Percentiles rank a stretch among this genome's conserved stretches.
Conservation (phyloP, 1,140 invertebrate genomes). For the Parapsyche elsis region DNA sequence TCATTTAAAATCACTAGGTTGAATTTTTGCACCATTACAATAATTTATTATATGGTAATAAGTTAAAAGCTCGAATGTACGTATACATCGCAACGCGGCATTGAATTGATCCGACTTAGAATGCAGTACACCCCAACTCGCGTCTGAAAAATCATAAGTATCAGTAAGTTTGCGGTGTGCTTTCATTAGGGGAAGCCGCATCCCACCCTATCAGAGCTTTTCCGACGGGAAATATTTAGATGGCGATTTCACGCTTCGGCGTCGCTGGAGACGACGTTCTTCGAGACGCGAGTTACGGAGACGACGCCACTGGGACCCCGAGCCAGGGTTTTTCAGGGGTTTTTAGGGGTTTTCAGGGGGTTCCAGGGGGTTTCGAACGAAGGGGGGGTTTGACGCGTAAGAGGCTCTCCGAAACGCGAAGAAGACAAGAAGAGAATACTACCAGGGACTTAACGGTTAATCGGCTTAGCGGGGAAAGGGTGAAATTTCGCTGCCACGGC, state of each 20-base stretch:
- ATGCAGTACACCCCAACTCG: too few species aligned
- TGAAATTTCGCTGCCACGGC: constrained; percentile 51
- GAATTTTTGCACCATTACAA: too few species aligned
- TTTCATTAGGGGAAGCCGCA: constrained; percentile 49
- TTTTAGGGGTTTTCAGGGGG: not conserved
- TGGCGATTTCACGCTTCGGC: constrained; percentile 55
- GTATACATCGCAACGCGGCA: too few species aligned
- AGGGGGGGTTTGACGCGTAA: not conserved
- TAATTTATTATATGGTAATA: too few species aligned
- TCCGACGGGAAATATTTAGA: constrained; percentile 49
- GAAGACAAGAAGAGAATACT: constrained; percentile 53
- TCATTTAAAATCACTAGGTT: not conserved
- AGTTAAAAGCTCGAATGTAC: too few species aligned
- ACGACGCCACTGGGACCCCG: not conserved
- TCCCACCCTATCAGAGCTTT: constrained; percentile 41
- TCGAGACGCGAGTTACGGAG: constrained; percentile 20
- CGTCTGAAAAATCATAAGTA: not conserved
- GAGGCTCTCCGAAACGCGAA: constrained; percentile 41
- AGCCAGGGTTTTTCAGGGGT: not conserved
- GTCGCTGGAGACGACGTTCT: too few species aligned
- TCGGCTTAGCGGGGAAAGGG: constrained; percentile 56
- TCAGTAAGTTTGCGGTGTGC: not conserved
- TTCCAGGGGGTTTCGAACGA: too few species aligned
- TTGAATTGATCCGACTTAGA: too few species aligned
- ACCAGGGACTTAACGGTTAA: constrained; percentile 55